Evolutionary conservation across 2,888 invertebrate genomes (phyloP).

Genomic region (Pandemis heparana): DNA sequence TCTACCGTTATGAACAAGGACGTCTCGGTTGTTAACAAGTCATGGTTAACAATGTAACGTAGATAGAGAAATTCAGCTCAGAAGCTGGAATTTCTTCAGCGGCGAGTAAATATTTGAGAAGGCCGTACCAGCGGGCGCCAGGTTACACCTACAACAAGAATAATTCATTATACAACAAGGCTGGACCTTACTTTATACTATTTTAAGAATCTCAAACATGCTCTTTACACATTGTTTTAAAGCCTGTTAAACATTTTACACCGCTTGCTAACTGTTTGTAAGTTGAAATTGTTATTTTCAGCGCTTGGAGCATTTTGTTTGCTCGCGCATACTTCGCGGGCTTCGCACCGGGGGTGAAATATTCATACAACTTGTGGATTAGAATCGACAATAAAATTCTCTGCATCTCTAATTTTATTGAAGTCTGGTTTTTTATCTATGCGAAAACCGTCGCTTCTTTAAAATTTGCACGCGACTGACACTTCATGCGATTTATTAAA

Average conservation of each 20-base stretch:
- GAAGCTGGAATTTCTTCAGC: constrained; percentile 34
- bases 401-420: background rate
- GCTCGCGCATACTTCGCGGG: constrained; percentile 13
- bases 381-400: background rate
- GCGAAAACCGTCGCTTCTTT: too few species aligned
- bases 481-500: too few species aligned
- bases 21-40: constrained; percentile 1
- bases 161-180: constrained; percentile 36
- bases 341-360: background rate
- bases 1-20: background rate
- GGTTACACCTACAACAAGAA: constrained; percentile 34
- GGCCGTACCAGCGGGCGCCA: constrained; percentile 13
- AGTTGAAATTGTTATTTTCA: constrained; percentile 24
- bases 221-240: constrained; percentile 34
- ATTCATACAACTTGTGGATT: constrained; percentile 16
- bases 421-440: too few species aligned
- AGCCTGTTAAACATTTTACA: constrained; percentile 23
- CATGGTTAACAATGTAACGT: constrained; percentile 12
- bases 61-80: constrained; percentile 23
- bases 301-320: constrained; percentile 18
- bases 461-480: too few species aligned
- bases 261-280: constrained; percentile 15
- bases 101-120: constrained; percentile 29
- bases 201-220: constrained; percentile 31
- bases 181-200: constrained; percentile 9